Percentiles rank a stretch among this genome's conserved stretches.
Conservation (phyloP, 1,140 invertebrate species). For the Drosophila triauraria region DNA sequence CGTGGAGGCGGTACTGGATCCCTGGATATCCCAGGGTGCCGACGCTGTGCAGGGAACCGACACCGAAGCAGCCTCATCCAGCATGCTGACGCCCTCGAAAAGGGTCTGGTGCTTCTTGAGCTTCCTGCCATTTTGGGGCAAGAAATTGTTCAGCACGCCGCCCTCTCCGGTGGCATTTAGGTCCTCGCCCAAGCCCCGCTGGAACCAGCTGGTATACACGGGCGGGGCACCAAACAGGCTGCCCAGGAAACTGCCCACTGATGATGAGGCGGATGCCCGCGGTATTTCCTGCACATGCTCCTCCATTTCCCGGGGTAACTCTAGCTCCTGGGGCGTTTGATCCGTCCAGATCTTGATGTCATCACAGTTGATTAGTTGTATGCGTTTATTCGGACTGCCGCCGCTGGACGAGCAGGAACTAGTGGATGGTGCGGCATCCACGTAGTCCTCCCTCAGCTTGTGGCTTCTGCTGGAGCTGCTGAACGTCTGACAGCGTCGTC, state of each 20-base stretch:
- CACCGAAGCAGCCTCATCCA: conserved; percentile 49
- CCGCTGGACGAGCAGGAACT: conserved; percentile 46
- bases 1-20: conserved; percentile 24
- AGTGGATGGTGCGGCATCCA: conserved; percentile 20
- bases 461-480: conserved; percentile 25
- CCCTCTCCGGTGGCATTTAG: conserved; percentile 6
- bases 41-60: conserved; percentile 86
- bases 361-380: conserved; percentile 79
- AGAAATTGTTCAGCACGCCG: conserved; percentile 70
- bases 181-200: conserved; percentile 35
- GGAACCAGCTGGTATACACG: conserved; percentile 74
- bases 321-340: conserved; percentile 30
- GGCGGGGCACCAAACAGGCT: conserved; percentile 71
- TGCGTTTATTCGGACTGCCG: conserved; percentile 39
- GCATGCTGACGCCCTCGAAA: conserved; percentile 87
- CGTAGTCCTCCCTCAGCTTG: not conserved
- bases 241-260: conserved; percentile 61
- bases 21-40: conserved; percentile 66
- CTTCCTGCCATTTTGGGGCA: conserved; percentile 86
- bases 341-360: conserved; percentile 84
- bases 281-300: not conserved
- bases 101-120: conserved; percentile 87
- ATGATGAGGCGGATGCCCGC: conserved; percentile 20
- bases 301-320: conserved; percentile 3
- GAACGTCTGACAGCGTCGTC: conserved; percentile 49